phyloP scores from a whole-genome alignment of 2,113 vertebrate species.

The Ceyx cyanopectus region DNA sequence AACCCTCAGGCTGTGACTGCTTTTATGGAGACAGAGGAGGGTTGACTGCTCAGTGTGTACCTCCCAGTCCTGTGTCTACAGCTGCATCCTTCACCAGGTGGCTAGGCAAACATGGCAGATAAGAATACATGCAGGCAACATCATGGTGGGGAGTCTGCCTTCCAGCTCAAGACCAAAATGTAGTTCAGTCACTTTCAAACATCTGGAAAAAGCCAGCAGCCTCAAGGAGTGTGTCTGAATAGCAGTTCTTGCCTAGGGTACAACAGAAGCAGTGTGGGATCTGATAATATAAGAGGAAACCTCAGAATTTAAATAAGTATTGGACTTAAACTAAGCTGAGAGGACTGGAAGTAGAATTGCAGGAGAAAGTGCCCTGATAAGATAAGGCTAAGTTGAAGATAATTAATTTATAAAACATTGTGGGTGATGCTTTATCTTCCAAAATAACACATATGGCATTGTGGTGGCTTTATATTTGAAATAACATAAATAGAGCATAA shows the following conservation, averaged over 20 bases:
- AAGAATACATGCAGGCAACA: not conserved
- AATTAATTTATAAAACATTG: not conserved
- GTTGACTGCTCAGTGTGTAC: fast-evolving
- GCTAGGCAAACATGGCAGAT: not conserved
- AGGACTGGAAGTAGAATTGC: not conserved
- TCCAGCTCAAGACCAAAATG: not conserved
- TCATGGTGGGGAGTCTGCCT: not conserved
- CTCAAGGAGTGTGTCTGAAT: not conserved
- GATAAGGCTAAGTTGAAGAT: not conserved
- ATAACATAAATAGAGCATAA: not conserved
- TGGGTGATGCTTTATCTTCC: not conserved
- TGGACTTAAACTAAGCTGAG: not conserved
- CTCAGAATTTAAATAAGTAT: not conserved
- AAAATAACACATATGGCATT: not conserved
- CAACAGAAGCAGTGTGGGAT: not conserved
- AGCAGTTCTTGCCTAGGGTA: not conserved
- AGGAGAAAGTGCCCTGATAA: not conserved
- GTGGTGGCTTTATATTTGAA: not conserved
- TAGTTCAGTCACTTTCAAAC: not conserved
- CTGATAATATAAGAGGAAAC: not conserved
- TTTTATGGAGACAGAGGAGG: fast-evolving
- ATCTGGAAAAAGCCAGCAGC: not conserved
- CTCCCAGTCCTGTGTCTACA: not conserved
- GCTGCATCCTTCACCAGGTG: not conserved
- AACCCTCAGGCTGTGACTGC: not conserved